Conservation (phyloP, 2,113 vertebrate genomes). For the Ammodramus savannarum region DNA sequence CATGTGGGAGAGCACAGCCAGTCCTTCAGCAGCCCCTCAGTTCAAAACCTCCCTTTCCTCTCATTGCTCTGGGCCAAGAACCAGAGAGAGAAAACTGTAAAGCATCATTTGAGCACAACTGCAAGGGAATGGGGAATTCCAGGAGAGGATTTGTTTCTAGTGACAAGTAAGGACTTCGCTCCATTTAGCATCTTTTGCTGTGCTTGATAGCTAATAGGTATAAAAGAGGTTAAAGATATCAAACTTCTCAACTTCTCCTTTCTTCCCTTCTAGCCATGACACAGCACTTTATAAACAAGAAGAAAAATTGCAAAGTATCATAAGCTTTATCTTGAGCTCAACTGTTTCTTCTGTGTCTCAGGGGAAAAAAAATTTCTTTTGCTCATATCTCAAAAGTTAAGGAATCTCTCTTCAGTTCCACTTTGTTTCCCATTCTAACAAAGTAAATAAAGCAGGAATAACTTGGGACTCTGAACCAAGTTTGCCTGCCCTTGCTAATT, state of each 20-base stretch:
- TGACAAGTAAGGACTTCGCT: neutral
- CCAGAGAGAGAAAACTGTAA: neutral
- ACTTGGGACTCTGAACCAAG: neutral
- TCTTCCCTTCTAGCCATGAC: neutral
- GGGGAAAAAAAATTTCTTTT: neutral
- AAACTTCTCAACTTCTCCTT: neutral
- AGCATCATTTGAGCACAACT: neutral
- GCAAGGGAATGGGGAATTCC: neutral
- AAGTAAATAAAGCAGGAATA: neutral
- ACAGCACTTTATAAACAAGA: neutral
- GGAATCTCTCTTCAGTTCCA: neutral
- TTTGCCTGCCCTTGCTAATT: neutral
- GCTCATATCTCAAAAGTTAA: neutral
- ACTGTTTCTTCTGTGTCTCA: neutral
- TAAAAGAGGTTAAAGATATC: neutral
- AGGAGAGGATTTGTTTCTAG: neutral
- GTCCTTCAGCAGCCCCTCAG: neutral
- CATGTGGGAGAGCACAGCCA: neutral
- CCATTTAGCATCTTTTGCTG: neutral
- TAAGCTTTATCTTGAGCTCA: neutral
- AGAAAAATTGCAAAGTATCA: neutral
- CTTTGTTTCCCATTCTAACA: neutral
- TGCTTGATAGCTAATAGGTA: neutral
- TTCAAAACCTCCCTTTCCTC: neutral
- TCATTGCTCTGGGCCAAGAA: neutral